phyloP scores from a whole-genome alignment of 2,888 invertebrate genomes.

The Ochropleura leucogaster region DNA sequence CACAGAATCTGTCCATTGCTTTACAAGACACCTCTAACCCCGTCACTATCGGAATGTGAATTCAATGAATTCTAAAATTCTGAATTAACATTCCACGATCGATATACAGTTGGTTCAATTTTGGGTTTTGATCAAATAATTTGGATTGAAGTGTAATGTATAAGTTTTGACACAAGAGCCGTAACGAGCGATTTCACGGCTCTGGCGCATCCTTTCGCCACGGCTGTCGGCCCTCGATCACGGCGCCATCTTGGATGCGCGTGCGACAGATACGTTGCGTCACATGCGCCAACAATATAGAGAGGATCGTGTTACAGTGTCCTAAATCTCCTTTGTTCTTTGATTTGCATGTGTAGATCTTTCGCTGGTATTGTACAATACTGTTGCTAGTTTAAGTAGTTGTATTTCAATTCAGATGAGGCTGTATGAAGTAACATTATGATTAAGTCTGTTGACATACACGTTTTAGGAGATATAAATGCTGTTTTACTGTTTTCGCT shows the following conservation, averaged over 20 bases:
- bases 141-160: slow-evolving; percentile 32
- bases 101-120: slow-evolving; percentile 51
- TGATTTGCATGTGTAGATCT: slow-evolving; percentile 77
- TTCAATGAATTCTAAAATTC: slow-evolving; percentile 66
- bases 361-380: slow-evolving; percentile 58
- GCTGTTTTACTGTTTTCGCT: not conserved
- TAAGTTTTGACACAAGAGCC: slow-evolving; percentile 72
- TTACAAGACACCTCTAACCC: slow-evolving; percentile 63
- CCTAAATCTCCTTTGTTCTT: slow-evolving; percentile 85
- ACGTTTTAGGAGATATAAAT: not conserved
- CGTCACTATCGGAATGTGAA: slow-evolving; percentile 62
- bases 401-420: slow-evolving; percentile 11
- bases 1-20: slow-evolving; percentile 62
- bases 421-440: slow-evolving; percentile 5
- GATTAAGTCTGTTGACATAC: slow-evolving; percentile 4
- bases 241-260: slow-evolving; percentile 78
- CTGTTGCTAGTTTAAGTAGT: slow-evolving; percentile 28
- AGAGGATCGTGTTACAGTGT: slow-evolving; percentile 87
- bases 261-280: slow-evolving; percentile 86
- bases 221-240: slow-evolving; percentile 85
- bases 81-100: slow-evolving; percentile 60
- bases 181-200: slow-evolving; percentile 87
- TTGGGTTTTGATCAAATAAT: slow-evolving; percentile 63
- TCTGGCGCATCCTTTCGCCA: slow-evolving; percentile 88
- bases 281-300: slow-evolving; percentile 81